Evolutionary conservation across 2,888 invertebrate species (phyloP).

Genomic region (Troglohyphantes excavatus): DNA sequence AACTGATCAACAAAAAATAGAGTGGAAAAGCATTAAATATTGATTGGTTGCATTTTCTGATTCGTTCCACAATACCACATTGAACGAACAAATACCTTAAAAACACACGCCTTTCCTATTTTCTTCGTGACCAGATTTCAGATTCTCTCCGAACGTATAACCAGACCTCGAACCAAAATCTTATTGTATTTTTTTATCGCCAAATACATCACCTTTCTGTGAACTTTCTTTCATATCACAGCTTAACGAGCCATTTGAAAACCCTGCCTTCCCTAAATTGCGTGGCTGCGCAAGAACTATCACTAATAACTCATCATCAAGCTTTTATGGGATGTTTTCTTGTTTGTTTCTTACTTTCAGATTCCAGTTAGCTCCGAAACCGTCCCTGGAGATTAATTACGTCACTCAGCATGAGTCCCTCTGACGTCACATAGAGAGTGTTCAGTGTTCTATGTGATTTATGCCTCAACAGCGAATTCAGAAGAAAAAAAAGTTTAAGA

Average conservation of each 20-base stretch:
- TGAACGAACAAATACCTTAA: neutral
- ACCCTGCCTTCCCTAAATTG: neutral
- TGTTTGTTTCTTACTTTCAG: neutral
- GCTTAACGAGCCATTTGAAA: neutral
- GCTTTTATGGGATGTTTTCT: neutral
- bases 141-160: neutral
- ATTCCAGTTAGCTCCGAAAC: neutral
- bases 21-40: too few relatives aligned
- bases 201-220: neutral
- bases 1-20: too few relatives aligned
- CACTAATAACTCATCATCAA: conserved; percentile 43
- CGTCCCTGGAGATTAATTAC: conserved; percentile 40
- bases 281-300: neutral
- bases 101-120: too few relatives aligned
- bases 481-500: neutral
- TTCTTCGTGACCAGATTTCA: neutral
- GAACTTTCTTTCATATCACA: neutral
- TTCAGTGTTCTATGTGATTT: conserved; percentile 19
- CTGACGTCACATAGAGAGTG: neutral
- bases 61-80: neutral
- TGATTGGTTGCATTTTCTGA: neutral
- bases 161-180: too few relatives aligned
- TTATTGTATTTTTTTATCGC: neutral
- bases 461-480: conserved; percentile 6
- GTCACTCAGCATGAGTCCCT: conserved; percentile 33